A percentile compares a stretch with the other conserved stretches of the same genome.
phyloP scores from a whole-genome alignment of 2,888 invertebrate species.

The Rhogogaster chlorosoma region DNA sequence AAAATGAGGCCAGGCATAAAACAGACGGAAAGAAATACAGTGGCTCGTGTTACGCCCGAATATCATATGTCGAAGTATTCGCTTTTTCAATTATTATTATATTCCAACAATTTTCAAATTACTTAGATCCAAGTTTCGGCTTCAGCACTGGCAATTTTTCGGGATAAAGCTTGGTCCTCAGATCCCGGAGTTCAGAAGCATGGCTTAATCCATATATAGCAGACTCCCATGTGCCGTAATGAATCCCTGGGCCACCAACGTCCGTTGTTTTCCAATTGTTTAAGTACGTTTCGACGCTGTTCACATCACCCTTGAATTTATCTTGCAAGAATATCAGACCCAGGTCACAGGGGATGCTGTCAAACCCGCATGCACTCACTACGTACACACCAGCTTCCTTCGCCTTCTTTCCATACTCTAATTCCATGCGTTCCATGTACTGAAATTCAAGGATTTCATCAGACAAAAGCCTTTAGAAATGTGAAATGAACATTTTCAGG shows the following conservation, averaged over 20 bases:
- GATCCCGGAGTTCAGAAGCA: constrained; percentile 81
- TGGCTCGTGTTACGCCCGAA: neutral
- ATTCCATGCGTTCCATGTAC: constrained; percentile 92
- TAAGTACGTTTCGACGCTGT: constrained; percentile 88
- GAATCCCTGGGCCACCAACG: constrained; percentile 79
- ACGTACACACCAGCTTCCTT: constrained; percentile 91
- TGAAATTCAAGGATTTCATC: constrained; percentile 73
- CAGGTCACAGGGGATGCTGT: constrained; percentile 94
- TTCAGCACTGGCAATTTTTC: constrained; percentile 82
- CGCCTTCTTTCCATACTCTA: constrained; percentile 88
- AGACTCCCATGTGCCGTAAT: constrained; percentile 95
- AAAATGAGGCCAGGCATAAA: constrained; percentile 29
- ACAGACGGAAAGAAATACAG: constrained; percentile 44
- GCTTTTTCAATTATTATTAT: neutral
- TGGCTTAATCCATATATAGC: constrained; percentile 88
- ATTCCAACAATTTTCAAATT: constrained; percentile 42
- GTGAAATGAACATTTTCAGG: neutral
- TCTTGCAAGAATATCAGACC: constrained; percentile 89
- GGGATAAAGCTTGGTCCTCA: constrained; percentile 86
- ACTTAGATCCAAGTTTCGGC: constrained; percentile 83
- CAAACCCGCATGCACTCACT: constrained; percentile 95
- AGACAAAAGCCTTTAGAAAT: neutral
- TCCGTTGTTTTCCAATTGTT: constrained; percentile 68
- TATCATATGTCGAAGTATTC: neutral
- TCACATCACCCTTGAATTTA: constrained; percentile 88